These are phyloP conservation scores for Atrichornis clamosus DNA, from an alignment of 2,113 vertebrate species.

Conservation along the genomic window DNA sequence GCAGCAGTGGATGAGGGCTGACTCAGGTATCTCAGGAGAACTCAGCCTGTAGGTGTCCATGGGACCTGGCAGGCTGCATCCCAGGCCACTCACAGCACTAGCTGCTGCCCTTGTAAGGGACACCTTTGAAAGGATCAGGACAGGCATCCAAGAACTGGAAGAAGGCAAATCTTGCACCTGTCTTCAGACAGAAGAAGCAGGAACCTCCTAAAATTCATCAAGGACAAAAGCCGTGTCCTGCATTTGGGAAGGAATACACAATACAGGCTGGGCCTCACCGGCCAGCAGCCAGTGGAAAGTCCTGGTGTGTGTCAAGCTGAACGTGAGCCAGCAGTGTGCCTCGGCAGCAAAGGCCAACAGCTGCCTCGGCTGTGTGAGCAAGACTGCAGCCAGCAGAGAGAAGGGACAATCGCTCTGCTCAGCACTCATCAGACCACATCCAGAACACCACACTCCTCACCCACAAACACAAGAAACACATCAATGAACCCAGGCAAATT, in stretches of 20 bases:
- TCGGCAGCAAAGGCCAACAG: neutral
- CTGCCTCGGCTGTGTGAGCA: neutral
- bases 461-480: neutral
- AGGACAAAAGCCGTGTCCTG: neutral
- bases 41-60: rapidly evolving
- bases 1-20: neutral
- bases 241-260: neutral
- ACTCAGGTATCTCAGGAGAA: neutral
- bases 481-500: neutral
- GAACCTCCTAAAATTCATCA: neutral
- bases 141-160: neutral
- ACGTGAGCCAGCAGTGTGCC: neutral
- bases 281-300: neutral
- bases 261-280: neutral
- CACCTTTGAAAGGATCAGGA: neutral
- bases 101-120: neutral
- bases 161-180: neutral
- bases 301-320: neutral
- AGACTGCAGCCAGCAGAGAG: neutral
- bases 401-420: rapidly evolving
- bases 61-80: neutral
- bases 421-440: neutral
- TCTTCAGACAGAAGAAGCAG: neutral
- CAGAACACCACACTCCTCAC: neutral
- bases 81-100: neutral